Base-by-base conservation (phyloP, 2,888 invertebrate species). In the Phorcus lineatus region DNA sequence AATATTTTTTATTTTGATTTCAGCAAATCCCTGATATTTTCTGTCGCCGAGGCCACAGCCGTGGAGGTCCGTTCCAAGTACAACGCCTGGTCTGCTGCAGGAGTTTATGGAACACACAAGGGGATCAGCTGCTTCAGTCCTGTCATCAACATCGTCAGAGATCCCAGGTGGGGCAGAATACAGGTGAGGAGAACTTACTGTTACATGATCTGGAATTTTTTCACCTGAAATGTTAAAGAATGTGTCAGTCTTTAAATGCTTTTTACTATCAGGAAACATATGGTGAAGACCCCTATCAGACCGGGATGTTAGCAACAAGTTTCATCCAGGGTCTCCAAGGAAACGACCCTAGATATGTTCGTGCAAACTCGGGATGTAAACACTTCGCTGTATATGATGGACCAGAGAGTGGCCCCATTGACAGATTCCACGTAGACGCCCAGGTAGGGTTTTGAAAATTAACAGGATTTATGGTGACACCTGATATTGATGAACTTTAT, bases 151-250 rank as follows among this genome's bases (percentile, higher is more conserved):
- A 62, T 92, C 55, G 89, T 91, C 90, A 85, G 92, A 40, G 91
- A 92, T 83, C 92, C 92, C 16, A 82, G 91, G 28, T 92, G 92
- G 92, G 92, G 92, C 19, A 79, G 92, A 81, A 91, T 88, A 82
- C 91, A 91, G 89, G 91, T 91, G 74, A 77, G 70, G 55, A 3
- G 7, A 36, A 7, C 7, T 36, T 47, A 47, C 13, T 6, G 4
- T 47, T 47, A 13, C 11, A 6, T 47, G 13, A 47, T 11, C 36
- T 36, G 36, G 7, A 36, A 36, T 4, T 2, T 2, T 36, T 36
- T 2, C 36, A 4, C 36, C 2, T 4, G 2, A 36, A 4, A 36
- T 4, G 36, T 36, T 2, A 36, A 2, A 2, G 7, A 36, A 2
- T 4, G 7, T 7, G 4, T 36, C 7, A 36, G 4, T 36, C 7